Percentiles rank a stretch among this genome's conserved stretches.
Conservation (phyloP, 64 coral and sea anemone species). For the Stichodactyla mertensii region DNA sequence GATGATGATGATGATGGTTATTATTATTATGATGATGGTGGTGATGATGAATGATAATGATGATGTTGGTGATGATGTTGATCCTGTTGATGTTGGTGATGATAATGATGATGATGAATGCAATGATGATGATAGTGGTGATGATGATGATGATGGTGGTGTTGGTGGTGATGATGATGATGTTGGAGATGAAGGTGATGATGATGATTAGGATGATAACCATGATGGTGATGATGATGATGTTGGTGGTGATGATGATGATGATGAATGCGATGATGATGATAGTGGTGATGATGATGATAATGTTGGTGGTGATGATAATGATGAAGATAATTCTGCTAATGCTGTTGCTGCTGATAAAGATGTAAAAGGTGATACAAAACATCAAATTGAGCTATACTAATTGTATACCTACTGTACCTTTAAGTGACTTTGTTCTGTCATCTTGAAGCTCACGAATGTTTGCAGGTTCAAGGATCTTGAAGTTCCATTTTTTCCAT, state of each 20-base stretch:
- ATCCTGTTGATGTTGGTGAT: no score
- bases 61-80: not conserved
- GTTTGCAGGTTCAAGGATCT: conserved; percentile 72
- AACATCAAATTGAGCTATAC: not conserved
- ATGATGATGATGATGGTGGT: not conserved
- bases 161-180: not conserved
- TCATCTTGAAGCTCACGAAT: conserved; percentile 81
- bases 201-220: not conserved
- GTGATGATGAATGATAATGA: not conserved
- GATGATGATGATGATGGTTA: not conserved
- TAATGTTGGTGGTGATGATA: not conserved
- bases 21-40: not conserved
- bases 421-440: conserved; percentile 80
- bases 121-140: not conserved
- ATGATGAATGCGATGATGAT: no score
- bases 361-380: not conserved
- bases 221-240: not conserved
- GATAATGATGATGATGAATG: not conserved
- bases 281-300: not conserved
- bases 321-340: not conserved
- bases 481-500: conserved; percentile 91
- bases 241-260: not conserved
- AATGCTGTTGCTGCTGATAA: not conserved
- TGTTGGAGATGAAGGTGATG: no score
- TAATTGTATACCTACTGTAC: conserved; percentile 11